Evolutionary conservation across 1,140 invertebrate genomes (phyloP), one percentile per base, ranked within the genome.

Genomic region (Drosophila orosa): DNA sequence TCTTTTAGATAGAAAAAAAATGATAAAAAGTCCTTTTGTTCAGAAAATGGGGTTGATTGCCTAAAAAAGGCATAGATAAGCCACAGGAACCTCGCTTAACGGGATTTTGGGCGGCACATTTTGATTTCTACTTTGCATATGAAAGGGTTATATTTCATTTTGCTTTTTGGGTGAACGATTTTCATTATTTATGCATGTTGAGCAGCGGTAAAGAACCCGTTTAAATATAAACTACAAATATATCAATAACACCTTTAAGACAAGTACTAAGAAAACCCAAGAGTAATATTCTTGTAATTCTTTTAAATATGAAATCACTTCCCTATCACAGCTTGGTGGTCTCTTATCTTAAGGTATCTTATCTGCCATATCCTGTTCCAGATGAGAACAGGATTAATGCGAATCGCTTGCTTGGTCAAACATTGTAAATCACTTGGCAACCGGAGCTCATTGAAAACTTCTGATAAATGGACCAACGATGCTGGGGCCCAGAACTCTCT

Each of bases 391-490:
- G 78, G 75, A 76, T 79, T 69, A 69, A 86, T 84, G 40, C 13
- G 25, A 39, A 22, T 44, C 63, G n/a, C 39, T 78, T 75, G 42
- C 42, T 52, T 78, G 62, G 33, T 8, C 83, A 82, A 78, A 76
- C 62, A 86, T 87, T 87, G 62, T 87, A 82, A 87, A 79, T 87
- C 82, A 79, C 58, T 50, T 37, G 54, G 55, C 19, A 56, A 59
- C 29, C 37, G 47, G 33, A 25, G 33, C 58, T 55, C 42, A 58
- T 57, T 57, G 31, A 55, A 33, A 44, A 37, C 10, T 13, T 12
- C 52, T 84, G 76, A 80, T 72, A 84, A 84, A 84, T 76, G 48
- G 42, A 25, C 19, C 39, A 44, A 47, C 29, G 40, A 57, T 17
- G 54, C 17, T 27, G 39, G 27, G 48, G 40, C 12, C 24, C 47